These are phyloP conservation scores for Brevipalpus yothersi DNA, from an alignment of 1,140 invertebrate genomes.

Conservation along the genomic window DNA sequence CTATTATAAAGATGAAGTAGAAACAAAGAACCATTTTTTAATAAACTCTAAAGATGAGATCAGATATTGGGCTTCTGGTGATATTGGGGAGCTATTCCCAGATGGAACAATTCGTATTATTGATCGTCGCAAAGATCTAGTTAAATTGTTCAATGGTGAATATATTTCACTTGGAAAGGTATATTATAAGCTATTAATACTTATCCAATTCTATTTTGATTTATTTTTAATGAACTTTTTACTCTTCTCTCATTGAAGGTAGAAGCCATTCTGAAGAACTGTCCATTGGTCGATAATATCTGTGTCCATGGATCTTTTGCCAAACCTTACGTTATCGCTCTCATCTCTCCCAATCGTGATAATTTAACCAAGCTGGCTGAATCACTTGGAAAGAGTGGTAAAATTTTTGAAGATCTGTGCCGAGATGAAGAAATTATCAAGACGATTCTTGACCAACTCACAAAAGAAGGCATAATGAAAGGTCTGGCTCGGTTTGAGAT, in stretches of 20 bases:
- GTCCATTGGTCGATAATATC: conserved; percentile 74
- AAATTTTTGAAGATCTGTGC: neutral
- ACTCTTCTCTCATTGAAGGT: conserved; percentile 6
- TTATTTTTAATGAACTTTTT: conserved; percentile 13
- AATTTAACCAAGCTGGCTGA: conserved; percentile 35
- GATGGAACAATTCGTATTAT: conserved; percentile 90
- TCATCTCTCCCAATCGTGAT: conserved; percentile 57
- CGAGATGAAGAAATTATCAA: conserved; percentile 30
- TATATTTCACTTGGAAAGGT: conserved; percentile 35
- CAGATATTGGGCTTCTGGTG: conserved; percentile 79
- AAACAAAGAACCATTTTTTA: conserved; percentile 50
- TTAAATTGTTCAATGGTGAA: conserved; percentile 89
- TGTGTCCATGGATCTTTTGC: conserved; percentile 69
- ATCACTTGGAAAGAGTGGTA: conserved; percentile 28
- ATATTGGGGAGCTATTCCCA: conserved; percentile 71
- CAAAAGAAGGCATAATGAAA: neutral
- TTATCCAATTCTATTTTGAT: neutral
- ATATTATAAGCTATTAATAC: too few species aligned
- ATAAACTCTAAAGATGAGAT: conserved; percentile 33
- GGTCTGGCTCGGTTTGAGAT: conserved; percentile 19
- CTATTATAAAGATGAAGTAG: conserved; percentile 76
- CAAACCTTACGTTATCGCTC: conserved; percentile 59
- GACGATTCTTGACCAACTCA: neutral
- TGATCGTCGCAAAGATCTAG: conserved; percentile 92
- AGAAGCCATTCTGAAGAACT: conserved; percentile 69